These are phyloP conservation scores for Shargacucullia verbasci DNA, from an alignment of 2,888 invertebrate genomes.

Conservation along the genomic window DNA sequence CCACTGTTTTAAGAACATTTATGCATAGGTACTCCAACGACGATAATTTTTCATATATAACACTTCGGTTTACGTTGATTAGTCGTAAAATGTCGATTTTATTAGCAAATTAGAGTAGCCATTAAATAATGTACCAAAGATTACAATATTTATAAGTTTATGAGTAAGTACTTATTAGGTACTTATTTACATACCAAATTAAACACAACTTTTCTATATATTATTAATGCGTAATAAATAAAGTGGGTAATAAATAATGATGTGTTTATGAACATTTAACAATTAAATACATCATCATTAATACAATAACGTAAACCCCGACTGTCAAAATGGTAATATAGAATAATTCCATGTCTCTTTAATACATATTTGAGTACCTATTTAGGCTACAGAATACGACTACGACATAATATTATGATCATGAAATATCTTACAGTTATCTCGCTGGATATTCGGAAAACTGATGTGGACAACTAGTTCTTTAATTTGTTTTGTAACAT, in stretches of 20 bases:
- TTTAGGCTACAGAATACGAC: too few relatives aligned
- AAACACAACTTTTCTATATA: conserved; percentile 6
- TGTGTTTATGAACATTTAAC: too few relatives aligned
- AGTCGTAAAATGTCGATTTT: conserved; percentile 44
- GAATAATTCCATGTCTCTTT: too few relatives aligned
- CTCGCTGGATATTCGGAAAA: too few relatives aligned
- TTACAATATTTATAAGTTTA: conserved; percentile 26
- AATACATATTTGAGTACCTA: too few relatives aligned
- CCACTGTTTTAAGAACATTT: conserved; percentile 3
- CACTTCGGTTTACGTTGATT: conserved; percentile 29
- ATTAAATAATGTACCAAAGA: conserved; percentile 30
- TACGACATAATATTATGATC: too few relatives aligned
- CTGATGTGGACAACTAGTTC: too few relatives aligned
- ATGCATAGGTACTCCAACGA: conserved; percentile 10
- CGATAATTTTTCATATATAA: conserved; percentile 6
- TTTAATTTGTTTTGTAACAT: too few relatives aligned
- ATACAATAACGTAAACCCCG: too few relatives aligned
- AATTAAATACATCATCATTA: too few relatives aligned
- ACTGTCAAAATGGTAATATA: too few relatives aligned
- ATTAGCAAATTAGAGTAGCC: conserved; percentile 44
- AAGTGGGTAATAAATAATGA: conserved; percentile 20
- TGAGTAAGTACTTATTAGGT: neutral
- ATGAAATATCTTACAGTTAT: too few relatives aligned
- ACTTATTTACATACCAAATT: conserved; percentile 14
- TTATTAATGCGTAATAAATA: conserved; percentile 17